Evolutionary conservation across 2,797 vertebrate species (phyloP).

Genomic region (Serranus cabrilla): DNA sequence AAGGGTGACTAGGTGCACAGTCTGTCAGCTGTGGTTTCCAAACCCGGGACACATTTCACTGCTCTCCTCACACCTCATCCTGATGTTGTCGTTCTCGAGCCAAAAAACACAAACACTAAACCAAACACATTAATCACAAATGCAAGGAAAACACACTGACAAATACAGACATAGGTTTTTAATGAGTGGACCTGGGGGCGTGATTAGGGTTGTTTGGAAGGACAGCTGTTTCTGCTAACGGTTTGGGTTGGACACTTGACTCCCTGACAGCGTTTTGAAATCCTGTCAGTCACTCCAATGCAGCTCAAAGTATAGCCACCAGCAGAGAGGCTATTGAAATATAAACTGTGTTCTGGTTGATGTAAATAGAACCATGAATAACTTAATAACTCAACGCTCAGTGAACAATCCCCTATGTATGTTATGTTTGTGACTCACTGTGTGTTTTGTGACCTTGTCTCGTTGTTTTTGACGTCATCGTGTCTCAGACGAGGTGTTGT

Average conservation of each 20-base stretch:
- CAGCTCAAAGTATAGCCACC: neutral
- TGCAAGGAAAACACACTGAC: constrained; percentile 5
- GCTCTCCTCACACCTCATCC: constrained; percentile 8
- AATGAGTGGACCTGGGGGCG: constrained; percentile 16
- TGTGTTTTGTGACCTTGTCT: neutral
- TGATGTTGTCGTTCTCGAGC: neutral
- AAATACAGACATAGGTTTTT: neutral
- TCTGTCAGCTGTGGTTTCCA: constrained; percentile 3
- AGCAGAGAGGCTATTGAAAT: neutral
- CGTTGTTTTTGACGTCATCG: constrained; percentile 35
- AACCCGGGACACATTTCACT: neutral
- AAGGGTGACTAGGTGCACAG: constrained; percentile 9
- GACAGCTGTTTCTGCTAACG: constrained; percentile 45
- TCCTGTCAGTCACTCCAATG: constrained; percentile 15
- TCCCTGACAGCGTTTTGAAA: constrained; percentile 38
- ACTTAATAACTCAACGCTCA: neutral
- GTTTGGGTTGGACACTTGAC: constrained; percentile 26
- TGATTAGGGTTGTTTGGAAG: constrained; percentile 17
- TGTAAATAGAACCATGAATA: neutral
- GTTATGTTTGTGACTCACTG: neutral
- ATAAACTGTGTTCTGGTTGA: neutral
- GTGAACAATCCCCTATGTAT: neutral
- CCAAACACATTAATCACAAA: neutral
- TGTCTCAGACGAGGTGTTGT: constrained; percentile 21
- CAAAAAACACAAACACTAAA: constrained; percentile 21